These are phyloP conservation scores for Ptychochromis oligacanthus DNA, from an alignment of 2,113 vertebrate species.

Conservation along the genomic window DNA sequence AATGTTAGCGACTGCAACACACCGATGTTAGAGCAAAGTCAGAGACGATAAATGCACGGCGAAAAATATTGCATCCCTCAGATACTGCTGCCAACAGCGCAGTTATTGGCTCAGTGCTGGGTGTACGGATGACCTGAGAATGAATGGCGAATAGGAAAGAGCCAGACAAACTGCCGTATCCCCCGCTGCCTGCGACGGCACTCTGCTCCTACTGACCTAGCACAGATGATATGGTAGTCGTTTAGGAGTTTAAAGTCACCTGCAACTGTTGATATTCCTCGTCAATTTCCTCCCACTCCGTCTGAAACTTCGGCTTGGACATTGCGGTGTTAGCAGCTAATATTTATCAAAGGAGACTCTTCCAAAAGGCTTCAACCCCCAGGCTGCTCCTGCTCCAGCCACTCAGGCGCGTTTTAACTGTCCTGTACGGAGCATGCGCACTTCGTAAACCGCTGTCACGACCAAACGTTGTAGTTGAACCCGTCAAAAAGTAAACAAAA, in stretches of 20 bases:
- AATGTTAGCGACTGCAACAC: conserved; percentile 29
- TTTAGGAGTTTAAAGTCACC: conserved; percentile 73
- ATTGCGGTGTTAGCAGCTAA: conserved; percentile 57
- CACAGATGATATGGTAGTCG: background rate
- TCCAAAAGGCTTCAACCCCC: conserved; percentile 5
- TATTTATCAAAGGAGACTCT: background rate
- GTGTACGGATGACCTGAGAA: conserved; percentile 26
- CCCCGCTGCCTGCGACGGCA: conserved; percentile 11
- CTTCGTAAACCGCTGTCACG: background rate
- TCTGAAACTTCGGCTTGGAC: conserved; percentile 80
- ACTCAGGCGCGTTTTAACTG: conserved; percentile 34
- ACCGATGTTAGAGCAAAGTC: background rate
- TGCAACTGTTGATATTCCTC: conserved; percentile 91
- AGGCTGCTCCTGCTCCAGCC: background rate
- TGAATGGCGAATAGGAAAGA: conserved; percentile 39
- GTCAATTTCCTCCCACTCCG: conserved; percentile 89
- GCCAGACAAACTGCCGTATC: conserved; percentile 19
- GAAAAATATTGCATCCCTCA: background rate
- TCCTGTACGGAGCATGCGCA: conserved; percentile 58
- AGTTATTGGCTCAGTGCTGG: background rate
- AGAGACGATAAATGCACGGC: background rate
- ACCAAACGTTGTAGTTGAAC: background rate
- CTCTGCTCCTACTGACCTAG: background rate
- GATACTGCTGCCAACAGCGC: background rate
- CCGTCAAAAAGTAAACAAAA: background rate